Percentiles rank a stretch among this genome's conserved stretches.
Evolutionary conservation across 2,113 vertebrate species (phyloP).

Genomic region (Campylorhamphus procurvoides): DNA sequence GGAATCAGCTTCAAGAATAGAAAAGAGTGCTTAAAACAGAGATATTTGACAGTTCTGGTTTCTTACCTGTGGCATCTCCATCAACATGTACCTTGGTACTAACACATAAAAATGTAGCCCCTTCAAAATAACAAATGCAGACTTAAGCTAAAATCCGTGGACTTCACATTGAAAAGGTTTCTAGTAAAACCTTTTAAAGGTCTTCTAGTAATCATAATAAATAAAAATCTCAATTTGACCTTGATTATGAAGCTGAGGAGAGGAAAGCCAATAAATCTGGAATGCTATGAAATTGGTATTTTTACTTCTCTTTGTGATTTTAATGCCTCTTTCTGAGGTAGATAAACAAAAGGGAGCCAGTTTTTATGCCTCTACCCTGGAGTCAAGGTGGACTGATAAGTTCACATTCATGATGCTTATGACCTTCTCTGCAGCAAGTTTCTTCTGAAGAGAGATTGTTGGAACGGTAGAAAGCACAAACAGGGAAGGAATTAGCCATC

Average conservation of each 20-base stretch:
- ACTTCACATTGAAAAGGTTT: not conserved
- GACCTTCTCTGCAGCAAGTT: not conserved
- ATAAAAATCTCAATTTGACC: not conserved
- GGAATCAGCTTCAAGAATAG: not conserved
- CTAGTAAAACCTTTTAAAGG: not conserved
- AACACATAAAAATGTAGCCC: not conserved
- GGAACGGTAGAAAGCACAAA: not conserved
- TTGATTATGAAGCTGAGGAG: not conserved
- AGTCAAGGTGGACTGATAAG: not conserved
- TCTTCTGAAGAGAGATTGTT: not conserved
- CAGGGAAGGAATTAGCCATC: not conserved
- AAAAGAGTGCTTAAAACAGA: not conserved
- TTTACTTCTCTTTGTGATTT: not conserved
- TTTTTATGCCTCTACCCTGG: not conserved
- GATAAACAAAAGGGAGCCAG: not conserved
- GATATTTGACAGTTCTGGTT: not conserved
- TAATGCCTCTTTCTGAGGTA: not conserved
- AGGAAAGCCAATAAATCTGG: not conserved
- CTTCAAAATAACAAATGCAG: not conserved
- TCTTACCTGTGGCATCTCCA: not conserved
- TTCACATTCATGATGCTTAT: not conserved
- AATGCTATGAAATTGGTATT: not conserved
- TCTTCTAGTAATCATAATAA: not conserved
- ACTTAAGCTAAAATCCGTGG: not conserved
- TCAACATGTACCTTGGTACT: accelerated